Evolutionary conservation across 53 echinoderm and acorn worm genomes (phyloP).

Genomic region (Holothuria scabra): DNA sequence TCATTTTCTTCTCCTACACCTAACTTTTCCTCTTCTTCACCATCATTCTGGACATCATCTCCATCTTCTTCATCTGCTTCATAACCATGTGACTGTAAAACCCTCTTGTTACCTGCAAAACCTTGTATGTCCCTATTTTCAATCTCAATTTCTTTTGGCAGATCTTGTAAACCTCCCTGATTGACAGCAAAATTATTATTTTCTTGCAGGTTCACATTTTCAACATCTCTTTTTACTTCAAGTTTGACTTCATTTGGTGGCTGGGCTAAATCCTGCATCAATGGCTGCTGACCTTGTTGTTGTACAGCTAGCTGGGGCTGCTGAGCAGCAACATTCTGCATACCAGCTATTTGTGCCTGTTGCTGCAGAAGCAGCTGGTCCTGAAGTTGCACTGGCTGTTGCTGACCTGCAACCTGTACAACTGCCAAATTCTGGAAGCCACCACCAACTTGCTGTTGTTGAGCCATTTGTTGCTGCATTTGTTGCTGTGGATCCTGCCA

Average conservation of each 20-base stretch:
- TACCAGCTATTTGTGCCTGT: conserved; percentile 45
- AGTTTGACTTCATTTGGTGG: background rate
- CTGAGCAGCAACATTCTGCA: conserved; percentile 5
- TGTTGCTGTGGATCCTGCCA: conserved; percentile 23
- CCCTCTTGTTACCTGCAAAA: conserved; percentile 36
- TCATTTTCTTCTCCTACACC: background rate
- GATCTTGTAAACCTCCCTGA: conserved; percentile 6
- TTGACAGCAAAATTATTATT: background rate
- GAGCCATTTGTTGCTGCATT: conserved; percentile 10
- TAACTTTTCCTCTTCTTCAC: background rate
- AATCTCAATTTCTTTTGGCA: background rate
- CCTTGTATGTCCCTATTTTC: conserved; percentile 24
- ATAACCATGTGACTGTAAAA: conserved; percentile 29
- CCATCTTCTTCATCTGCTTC: conserved; percentile 2
- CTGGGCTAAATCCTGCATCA: conserved; percentile 18
- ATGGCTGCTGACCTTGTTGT: background rate
- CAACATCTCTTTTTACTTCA: too few relatives aligned
- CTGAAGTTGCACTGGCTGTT: conserved; percentile 11
- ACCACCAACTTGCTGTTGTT: conserved; percentile 20
- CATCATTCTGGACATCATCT: background rate
- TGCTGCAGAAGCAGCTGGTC: conserved; percentile 47
- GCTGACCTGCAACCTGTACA: conserved; percentile 24
- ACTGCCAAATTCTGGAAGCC: conserved; percentile 2
- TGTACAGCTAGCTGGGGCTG: conserved; percentile 32
- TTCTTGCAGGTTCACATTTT: background rate